Evolutionary conservation across 1,140 invertebrate genomes (phyloP), one percentile per base, ranked within the genome.

Genomic region (Neotoxoptera formosana): DNA sequence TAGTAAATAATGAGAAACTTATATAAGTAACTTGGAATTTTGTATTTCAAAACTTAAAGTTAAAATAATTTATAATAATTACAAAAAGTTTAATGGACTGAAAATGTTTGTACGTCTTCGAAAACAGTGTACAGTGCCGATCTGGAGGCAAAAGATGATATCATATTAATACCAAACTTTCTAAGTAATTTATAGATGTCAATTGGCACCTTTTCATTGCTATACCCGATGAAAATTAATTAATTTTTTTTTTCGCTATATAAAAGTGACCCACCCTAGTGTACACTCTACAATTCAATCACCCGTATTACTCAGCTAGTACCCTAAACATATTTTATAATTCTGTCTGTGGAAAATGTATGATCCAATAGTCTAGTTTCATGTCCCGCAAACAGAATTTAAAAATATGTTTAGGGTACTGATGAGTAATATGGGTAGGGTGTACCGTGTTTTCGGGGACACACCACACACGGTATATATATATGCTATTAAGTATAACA

Each of bases 101-200:
- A 76, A 76, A 76, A 4, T 17, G 0, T 20, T n/a, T 14, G 30
- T 76, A 34, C 11, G n/a, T 41, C 41, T 41, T 41, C 41, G 41
- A 41, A 41, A 41, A 41, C 41, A 41, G 41, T 1, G 41, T n/a
- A n/a, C n/a, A n/a, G n/a, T n/a, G n/a, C n/a, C n/a, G n/a, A n/a
- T n/a, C n/a, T n/a, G n/a, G n/a, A n/a, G n/a, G n/a, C n/a, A 53
- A 47, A 47, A 7, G 7, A 47, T 4, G 87, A 88, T 88, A 23
- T 88, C 47, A 53, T 88, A 88, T 88, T 34, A 48, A n/a, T 51
- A 88, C 87, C 48, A 88, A 88, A 88, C n/a, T 88, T 88, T 34
- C 20, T 88, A 88, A 17, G 47, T 53, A 51, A 51, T 53, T 51
- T 88, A n/a, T 34, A 53, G 87, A 51, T 88, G 48, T 23, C 9